Evolutionary conservation across 2,113 vertebrate genomes (phyloP).

Genomic region (Mesitornis unicolor): DNA sequence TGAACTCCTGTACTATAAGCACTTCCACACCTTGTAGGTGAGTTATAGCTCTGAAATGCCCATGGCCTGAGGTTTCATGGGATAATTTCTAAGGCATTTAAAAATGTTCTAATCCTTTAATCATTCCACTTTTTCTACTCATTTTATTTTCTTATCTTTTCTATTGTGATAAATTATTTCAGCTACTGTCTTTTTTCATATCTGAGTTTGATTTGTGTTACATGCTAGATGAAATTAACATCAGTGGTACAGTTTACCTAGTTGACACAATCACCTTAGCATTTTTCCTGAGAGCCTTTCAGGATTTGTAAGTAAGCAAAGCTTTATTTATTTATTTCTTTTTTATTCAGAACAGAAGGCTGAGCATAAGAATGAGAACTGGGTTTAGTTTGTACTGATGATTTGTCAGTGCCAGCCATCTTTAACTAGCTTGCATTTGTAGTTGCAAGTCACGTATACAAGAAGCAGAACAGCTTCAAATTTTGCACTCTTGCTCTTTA

Average conservation of each 20-base stretch:
- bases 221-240: neutral
- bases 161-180: neutral
- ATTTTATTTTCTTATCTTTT: neutral
- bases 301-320: neutral
- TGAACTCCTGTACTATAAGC: constrained; percentile 82
- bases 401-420: neutral
- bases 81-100: neutral
- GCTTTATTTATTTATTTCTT: neutral
- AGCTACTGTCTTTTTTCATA: neutral
- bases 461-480: neutral
- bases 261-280: neutral
- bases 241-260: neutral
- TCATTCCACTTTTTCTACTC: neutral
- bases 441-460: neutral
- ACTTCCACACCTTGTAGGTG: constrained; percentile 83
- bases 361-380: neutral
- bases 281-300: neutral
- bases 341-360: neutral
- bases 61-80: neutral
- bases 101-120: neutral
- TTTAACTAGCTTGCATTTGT: neutral
- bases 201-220: neutral
- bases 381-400: neutral
- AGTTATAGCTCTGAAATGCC: constrained; percentile 62
- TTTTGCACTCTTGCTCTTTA: neutral